Base-by-base conservation (phyloP, 1,140 invertebrate species). In the Aporrectodea caliginosa region DNA sequence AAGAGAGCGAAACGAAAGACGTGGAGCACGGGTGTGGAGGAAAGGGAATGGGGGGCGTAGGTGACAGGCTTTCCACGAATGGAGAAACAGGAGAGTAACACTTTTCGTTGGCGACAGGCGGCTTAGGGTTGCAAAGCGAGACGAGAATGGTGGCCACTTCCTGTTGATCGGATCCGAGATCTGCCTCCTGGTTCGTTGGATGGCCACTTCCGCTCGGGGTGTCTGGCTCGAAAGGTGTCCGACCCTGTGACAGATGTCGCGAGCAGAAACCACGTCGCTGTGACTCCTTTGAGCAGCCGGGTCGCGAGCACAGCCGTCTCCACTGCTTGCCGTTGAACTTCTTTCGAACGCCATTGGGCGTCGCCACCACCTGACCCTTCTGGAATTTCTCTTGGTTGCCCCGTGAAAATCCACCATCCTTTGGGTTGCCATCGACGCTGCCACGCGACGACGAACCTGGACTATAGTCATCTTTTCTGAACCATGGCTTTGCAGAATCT, bases 271-370 rank as follows among this genome's bases (percentile, higher is more conserved):
- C 97, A 81, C 96, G 91, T 58, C 97, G 90, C 89, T 99, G 97
- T 84, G 96, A 98, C 90, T 99, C 97, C 90, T 99, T 99, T 22
- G 92, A 94, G 89, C 97, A 99, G 78, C 94, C 94, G 86, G 96
- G 93, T 88, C 94, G 95, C 79, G 95, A 97, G 88, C 96, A 98
- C 69, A 99, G 91, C 84, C 97, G 91, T 82, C 97, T 91, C 98
- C 97, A 99, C 87, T 99, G 98, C 90, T 99, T 99, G 2, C 98
- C 98, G 90, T 99, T 99, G 88, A 97, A 99, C 90, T 99, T 99
- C 90, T 99, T 99, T 1, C 96, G 90, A 83, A 99, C 96, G 33
- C 97, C 97, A 86, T 95, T 97, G 72, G 96, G 94, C 72, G 95
- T 97, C 34, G 94, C 93, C 35, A 99, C 96, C 84, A 99, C 94